Base-by-base conservation (phyloP, 2,113 vertebrate genomes). In the Carollia perspicillata region DNA sequence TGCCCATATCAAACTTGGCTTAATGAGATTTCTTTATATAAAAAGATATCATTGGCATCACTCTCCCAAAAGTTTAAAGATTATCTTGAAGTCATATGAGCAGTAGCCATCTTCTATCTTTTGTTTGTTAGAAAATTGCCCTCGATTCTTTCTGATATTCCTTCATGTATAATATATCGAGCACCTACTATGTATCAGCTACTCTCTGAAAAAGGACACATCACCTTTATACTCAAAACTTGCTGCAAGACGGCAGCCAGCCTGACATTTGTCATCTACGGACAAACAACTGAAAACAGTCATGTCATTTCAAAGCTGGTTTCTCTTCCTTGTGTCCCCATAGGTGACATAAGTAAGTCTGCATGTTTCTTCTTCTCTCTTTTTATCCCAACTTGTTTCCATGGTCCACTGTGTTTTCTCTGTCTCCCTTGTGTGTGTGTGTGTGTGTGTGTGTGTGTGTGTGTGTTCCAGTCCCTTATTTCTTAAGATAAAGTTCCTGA, bases 1-100 rank as follows among this genome's bases (percentile, higher is more conserved):
- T 84, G n/a, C 20, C 66, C 44, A 17, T 80, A 80, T 94, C 51
- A 63, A 96, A 84, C 40, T 53, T 80, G 75, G 18, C 51, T 92
- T 95, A 97, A 93, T 96, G 84, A 95, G 65, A 96, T 95, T 95
- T 97, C 63, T 92, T 93, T 79, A 86, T 87, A 66, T 84, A 92
- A 96, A 95, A 93, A 37, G 69, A 93, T 84, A 93, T 83, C 78
- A 95, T 86, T 91, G 72, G 40, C n/a, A 80, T 94, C 23, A 75
- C 28, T 92, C 35, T 94, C 93, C 44, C 81, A 89, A 58, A 28
- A 79, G 4, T 68, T 92, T 60, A 77, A 96, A 87, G 22, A 93
- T 26, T n/a, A 92, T 65, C 28, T 90, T 72, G 28, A 85, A 90
- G 23, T 72, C 44, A 30, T 80, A 66, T 42, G 11, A 84, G 44